Evolutionary conservation across 1,140 invertebrate species (phyloP).

Genomic region (Orchesella cincta): DNA sequence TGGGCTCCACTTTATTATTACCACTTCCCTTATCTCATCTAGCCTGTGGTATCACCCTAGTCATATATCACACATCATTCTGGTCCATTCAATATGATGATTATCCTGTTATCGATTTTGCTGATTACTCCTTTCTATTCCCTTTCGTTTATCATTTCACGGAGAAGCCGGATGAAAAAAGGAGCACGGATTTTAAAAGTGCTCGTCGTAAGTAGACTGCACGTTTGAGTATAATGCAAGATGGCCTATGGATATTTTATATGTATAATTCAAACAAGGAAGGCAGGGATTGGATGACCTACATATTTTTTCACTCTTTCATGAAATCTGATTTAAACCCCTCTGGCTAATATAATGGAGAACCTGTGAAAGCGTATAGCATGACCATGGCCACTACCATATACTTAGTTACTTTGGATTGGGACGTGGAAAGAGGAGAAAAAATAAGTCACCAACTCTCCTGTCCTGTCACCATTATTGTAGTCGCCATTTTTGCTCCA

Average conservation of each 20-base stretch:
- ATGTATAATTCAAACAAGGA: conserved; percentile 10
- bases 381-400: no score
- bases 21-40: not conserved
- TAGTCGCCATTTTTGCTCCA: no score
- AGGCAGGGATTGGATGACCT: not conserved
- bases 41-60: not conserved
- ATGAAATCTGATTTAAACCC: not conserved
- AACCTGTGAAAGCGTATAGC: not conserved
- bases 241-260: not conserved
- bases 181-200: no score
- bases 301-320: no score
- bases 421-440: not conserved
- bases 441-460: not conserved
- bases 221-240: no score
- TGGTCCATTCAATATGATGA: no score
- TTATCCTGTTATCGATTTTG: not conserved
- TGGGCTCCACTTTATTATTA: not conserved
- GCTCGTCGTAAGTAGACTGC: no score
- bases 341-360: not conserved
- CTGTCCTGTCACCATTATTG: not conserved
- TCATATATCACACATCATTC: not conserved
- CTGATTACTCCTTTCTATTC: not conserved
- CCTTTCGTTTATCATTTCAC: not conserved
- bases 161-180: no score
- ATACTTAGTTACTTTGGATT: not conserved